These are phyloP conservation scores for Melitaea athalia DNA, from an alignment of 2,888 invertebrate genomes.

Conservation along the genomic window DNA sequence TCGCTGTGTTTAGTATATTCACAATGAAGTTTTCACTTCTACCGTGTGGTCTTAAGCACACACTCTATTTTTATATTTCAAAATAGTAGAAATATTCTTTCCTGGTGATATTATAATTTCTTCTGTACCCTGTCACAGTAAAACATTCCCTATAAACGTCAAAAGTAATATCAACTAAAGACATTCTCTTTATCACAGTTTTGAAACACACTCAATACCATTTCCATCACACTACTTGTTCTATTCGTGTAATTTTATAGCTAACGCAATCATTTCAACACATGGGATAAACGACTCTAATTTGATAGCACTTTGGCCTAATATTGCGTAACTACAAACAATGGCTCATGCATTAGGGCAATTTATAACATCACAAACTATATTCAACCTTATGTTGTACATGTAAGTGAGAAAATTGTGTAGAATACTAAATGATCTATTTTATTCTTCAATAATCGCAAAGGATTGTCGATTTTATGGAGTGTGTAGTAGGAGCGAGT, in stretches of 20 bases:
- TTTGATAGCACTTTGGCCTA: conserved; percentile 34
- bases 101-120: neutral
- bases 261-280: conserved; percentile 31
- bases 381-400: neutral
- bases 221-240: conserved; percentile 7
- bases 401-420: neutral
- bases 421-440: conserved; percentile 13
- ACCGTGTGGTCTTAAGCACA: too few species aligned
- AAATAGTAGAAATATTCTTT: too few species aligned
- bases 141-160: too few species aligned
- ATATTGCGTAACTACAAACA: conserved; percentile 35
- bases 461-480: neutral
- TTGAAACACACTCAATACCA: neutral
- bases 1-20: too few species aligned
- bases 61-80: too few species aligned
- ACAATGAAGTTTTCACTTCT: too few species aligned
- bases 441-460: neutral
- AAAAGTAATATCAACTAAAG: neutral
- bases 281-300: conserved; percentile 36
- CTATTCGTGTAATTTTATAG: conserved; percentile 27
- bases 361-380: neutral
- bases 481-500: neutral
- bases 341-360: conserved; percentile 32
- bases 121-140: neutral
- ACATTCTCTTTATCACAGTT: too few species aligned